Evolutionary conservation across 2,888 invertebrate genomes (phyloP).

Genomic region (Phyllotreta striolata): DNA sequence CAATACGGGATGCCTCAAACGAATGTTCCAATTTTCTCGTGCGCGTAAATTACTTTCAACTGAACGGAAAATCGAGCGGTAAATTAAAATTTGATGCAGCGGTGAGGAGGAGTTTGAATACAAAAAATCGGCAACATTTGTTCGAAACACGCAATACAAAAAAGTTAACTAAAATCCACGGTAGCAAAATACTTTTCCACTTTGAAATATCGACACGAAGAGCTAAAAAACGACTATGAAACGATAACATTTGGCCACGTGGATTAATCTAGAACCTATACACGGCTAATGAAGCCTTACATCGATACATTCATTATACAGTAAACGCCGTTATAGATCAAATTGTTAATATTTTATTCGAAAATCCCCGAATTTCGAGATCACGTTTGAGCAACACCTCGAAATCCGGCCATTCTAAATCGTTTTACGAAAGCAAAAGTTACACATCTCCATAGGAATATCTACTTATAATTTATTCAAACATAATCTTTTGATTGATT

Average conservation of each 20-base stretch:
- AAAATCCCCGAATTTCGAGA: background rate
- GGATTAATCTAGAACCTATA: slow-evolving; percentile 57
- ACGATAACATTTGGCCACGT: slow-evolving; percentile 59
- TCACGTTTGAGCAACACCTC: too few species aligned
- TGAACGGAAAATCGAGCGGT: too few species aligned
- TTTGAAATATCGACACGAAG: slow-evolving; percentile 37
- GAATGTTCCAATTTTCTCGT: slow-evolving; percentile 38
- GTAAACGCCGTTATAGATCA: slow-evolving; percentile 25
- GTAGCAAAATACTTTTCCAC: slow-evolving; percentile 43
- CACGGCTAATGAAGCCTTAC: slow-evolving; percentile 59
- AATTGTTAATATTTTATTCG: background rate
- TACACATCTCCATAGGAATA: too few species aligned
- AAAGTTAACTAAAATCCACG: slow-evolving; percentile 52
- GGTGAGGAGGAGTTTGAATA: background rate
- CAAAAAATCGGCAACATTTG: background rate
- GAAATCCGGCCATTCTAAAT: too few species aligned
- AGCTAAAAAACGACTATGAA: slow-evolving; percentile 41
- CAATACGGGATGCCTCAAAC: slow-evolving; percentile 40
- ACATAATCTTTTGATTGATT: too few species aligned
- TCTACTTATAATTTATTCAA: too few species aligned
- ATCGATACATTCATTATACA: slow-evolving; percentile 58
- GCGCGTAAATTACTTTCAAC: too few species aligned
- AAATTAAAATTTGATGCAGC: too few species aligned
- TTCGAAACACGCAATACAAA: slow-evolving; percentile 52
- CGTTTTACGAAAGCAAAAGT: too few species aligned